These are phyloP conservation scores for Spisula solida DNA, from an alignment of 2,888 invertebrate species.

Conservation along the genomic window DNA sequence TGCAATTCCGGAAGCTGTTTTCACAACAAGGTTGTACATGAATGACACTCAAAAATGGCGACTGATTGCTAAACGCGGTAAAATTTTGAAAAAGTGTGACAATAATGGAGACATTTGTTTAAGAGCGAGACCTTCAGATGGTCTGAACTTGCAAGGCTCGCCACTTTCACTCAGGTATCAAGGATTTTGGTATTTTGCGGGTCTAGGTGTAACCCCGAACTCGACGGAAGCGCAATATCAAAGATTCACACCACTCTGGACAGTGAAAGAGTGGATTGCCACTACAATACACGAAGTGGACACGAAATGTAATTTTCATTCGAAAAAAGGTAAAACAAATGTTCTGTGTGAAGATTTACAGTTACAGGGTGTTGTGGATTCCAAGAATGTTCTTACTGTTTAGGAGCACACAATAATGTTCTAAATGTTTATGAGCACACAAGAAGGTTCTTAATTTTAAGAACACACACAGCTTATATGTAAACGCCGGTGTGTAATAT, in stretches of 20 bases:
- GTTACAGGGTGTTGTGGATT: slow-evolving; percentile 21
- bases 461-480: background rate
- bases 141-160: slow-evolving; percentile 67
- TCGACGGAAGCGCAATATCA: slow-evolving; percentile 46
- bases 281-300: slow-evolving; percentile 74
- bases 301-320: slow-evolving; percentile 68
- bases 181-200: slow-evolving; percentile 71
- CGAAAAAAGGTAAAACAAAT: slow-evolving; percentile 47
- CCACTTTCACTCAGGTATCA: slow-evolving; percentile 73
- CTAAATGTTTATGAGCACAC: too few relatives aligned
- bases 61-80: slow-evolving; percentile 65
- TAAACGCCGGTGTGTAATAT: background rate
- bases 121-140: slow-evolving; percentile 56
- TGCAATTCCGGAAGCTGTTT: slow-evolving; percentile 56
- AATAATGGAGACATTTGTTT: slow-evolving; percentile 68
- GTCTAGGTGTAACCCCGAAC: slow-evolving; percentile 61
- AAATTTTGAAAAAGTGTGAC: slow-evolving; percentile 54
- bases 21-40: slow-evolving; percentile 48
- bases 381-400: slow-evolving; percentile 24
- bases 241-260: slow-evolving; percentile 75
- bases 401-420: background rate
- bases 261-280: slow-evolving; percentile 71
- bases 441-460: too few relatives aligned
- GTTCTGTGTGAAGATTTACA: slow-evolving; percentile 40
- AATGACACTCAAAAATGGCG: slow-evolving; percentile 48